Evolutionary conservation across 2,113 vertebrate species (phyloP), one percentile per base, ranked within the genome.

Genomic region (Pelecanus crispus): DNA sequence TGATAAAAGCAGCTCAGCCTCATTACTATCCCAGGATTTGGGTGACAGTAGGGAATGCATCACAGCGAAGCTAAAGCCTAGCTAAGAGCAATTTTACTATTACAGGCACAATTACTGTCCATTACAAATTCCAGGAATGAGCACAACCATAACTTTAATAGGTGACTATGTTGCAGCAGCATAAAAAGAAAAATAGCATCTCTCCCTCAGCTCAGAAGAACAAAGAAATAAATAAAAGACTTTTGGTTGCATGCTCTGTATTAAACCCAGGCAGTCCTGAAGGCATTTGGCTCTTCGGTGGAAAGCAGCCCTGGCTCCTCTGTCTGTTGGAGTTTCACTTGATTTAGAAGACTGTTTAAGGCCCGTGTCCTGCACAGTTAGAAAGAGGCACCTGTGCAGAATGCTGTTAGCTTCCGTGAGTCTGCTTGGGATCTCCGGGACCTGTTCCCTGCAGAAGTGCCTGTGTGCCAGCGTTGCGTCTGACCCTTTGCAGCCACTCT

Each of bases 91-190:
- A 88, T 93, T 95, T 95, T 88, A 74, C 94, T 93, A 81, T 95
- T 95, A 88, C 61, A 95, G 72, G 80, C 80, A 78, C 90, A 94
- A 94, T 95, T 96, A 96, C 68, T 8, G 2, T 84, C 95, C 95
- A 95, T 95, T 96, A 95, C 86, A 92, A 93, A 93, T 96, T 94
- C 95, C 95, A 96, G 96, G 91, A 96, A 95, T 71, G 90, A 96
- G 80, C 71, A 81, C 55, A 93, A 93, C 71, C 80, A 68, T 78
- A 86, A 92, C 75, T 94, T 94, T 94, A 97, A 96, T 96, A 96
- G 96, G 88, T 96, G 92, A 93, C 96, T 90, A 36, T 50, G 82
- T 81, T 96, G 72, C 82, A 95, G 94, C 75, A 94, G 94, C 90
- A 81, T 94, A 92, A 94, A 94, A 95, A 94, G 82, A 78, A 96